Conservation (phyloP, 2,113 vertebrate genomes). For the Garra rufa region DNA sequence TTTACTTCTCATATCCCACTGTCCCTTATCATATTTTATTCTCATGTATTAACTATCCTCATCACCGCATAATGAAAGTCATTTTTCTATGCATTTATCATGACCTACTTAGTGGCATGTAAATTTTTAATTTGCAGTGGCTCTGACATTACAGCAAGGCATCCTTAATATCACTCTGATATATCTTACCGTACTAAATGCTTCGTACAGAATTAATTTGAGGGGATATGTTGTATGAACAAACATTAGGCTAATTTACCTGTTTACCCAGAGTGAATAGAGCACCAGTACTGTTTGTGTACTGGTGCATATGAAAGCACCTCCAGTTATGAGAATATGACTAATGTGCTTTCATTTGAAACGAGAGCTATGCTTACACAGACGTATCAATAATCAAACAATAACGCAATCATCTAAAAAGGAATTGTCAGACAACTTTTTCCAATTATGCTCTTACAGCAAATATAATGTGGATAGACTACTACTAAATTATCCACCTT, state of each 20-base stretch:
- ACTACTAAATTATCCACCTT: too few relatives aligned
- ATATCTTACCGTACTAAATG: not conserved
- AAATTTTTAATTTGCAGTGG: slow-evolving; percentile 63
- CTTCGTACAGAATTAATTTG: not conserved
- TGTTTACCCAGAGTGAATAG: not conserved
- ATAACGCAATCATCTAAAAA: not conserved
- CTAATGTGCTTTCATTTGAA: not conserved
- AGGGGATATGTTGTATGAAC: not conserved
- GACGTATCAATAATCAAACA: slow-evolving; percentile 9
- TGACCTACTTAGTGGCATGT: slow-evolving; percentile 69
- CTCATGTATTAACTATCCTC: slow-evolving; percentile 63
- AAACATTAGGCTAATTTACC: not conserved
- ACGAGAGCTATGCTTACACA: not conserved
- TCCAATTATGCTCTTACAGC: not conserved
- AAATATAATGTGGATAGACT: too few relatives aligned
- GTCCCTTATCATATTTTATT: not conserved
- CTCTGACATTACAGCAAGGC: slow-evolving; percentile 34
- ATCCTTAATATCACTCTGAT: not conserved
- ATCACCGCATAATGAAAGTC: slow-evolving; percentile 57
- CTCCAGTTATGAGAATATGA: not conserved
- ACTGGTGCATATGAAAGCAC: not conserved
- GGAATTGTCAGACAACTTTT: not conserved
- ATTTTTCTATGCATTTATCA: slow-evolving; percentile 58
- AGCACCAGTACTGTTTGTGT: not conserved
- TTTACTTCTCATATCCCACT: slow-evolving; percentile 4